phyloP scores from a whole-genome alignment of 2,888 invertebrate genomes.

The Vandiemenella viatica region DNA sequence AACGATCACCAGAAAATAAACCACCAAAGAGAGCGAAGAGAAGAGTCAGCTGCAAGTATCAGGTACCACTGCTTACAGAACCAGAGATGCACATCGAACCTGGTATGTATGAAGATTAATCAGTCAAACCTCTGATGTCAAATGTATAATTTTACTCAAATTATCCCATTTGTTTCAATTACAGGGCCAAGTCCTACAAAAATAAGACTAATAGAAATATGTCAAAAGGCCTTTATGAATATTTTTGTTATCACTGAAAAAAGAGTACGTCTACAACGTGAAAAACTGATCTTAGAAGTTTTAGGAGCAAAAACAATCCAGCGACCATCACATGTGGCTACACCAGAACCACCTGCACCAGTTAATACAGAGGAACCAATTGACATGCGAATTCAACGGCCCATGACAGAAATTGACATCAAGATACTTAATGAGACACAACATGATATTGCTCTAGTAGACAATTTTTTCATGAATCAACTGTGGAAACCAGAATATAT shows the following conservation, averaged over 20 bases:
- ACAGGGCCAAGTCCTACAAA: conserved; percentile 1
- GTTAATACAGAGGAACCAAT: neutral
- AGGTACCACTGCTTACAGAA: conserved; percentile 26
- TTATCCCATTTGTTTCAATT: neutral
- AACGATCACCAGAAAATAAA: conserved; percentile 17
- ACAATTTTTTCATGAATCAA: conserved; percentile 38
- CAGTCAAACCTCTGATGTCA: neutral
- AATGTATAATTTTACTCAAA: neutral
- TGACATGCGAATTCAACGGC: neutral
- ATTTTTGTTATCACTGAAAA: conserved; percentile 39
- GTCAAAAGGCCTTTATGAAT: conserved; percentile 39
- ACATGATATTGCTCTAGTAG: conserved; percentile 35
- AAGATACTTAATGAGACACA: conserved; percentile 19
- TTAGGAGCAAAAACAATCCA: conserved; percentile 19
- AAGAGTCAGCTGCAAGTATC: conserved; percentile 37
- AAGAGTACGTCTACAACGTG: conserved; percentile 33
- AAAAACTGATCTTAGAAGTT: conserved; percentile 32
- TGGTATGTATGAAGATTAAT: neutral
- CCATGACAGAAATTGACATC: neutral
- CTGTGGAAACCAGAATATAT: conserved; percentile 40
- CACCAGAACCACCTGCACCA: neutral
- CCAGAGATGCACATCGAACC: conserved; percentile 1
- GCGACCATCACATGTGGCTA: neutral
- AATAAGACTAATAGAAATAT: conserved; percentile 29
- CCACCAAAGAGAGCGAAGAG: conserved; percentile 22